These are phyloP conservation scores for Pogonomyrmex californicus DNA, from an alignment of 1,140 invertebrate genomes.

Conservation along the genomic window DNA sequence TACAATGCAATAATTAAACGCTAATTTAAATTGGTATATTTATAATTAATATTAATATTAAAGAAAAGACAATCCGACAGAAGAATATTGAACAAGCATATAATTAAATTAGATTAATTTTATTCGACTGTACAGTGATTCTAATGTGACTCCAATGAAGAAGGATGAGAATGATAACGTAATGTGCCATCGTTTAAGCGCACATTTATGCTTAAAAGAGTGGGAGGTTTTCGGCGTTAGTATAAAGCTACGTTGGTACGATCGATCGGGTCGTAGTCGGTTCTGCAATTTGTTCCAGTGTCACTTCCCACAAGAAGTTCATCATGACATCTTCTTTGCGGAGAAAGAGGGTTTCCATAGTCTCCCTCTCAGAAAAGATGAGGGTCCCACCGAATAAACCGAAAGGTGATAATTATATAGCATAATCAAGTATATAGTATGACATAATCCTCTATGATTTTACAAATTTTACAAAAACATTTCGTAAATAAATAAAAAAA, in stretches of 20 bases:
- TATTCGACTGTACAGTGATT: neutral
- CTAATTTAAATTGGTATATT: neutral
- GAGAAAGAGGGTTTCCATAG: slow-evolving; percentile 71
- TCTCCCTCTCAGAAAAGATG: slow-evolving; percentile 77
- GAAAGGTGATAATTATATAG: slow-evolving; percentile 71
- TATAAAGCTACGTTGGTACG: slow-evolving; percentile 73
- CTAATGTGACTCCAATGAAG: neutral
- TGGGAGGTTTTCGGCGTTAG: slow-evolving; percentile 75
- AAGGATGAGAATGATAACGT: neutral
- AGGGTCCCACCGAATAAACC: slow-evolving; percentile 69
- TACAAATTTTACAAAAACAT: neutral
- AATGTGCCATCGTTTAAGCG: slow-evolving; percentile 15
- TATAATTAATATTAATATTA: neutral
- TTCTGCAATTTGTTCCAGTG: slow-evolving; percentile 55
- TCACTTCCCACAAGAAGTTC: slow-evolving; percentile 8
- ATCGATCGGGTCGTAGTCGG: slow-evolving; percentile 71
- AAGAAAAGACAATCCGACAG: neutral
- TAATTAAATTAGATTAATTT: slow-evolving; percentile 17
- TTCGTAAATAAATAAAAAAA: neutral
- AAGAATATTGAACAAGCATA: neutral
- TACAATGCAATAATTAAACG: slow-evolving; percentile 17
- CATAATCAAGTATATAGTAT: no score
- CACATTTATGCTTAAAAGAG: slow-evolving; percentile 53
- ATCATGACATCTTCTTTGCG: slow-evolving; percentile 3
- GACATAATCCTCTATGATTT: neutral